Base-by-base conservation (phyloP, 1,140 invertebrate genomes). In the Heliconius eleuchia region DNA sequence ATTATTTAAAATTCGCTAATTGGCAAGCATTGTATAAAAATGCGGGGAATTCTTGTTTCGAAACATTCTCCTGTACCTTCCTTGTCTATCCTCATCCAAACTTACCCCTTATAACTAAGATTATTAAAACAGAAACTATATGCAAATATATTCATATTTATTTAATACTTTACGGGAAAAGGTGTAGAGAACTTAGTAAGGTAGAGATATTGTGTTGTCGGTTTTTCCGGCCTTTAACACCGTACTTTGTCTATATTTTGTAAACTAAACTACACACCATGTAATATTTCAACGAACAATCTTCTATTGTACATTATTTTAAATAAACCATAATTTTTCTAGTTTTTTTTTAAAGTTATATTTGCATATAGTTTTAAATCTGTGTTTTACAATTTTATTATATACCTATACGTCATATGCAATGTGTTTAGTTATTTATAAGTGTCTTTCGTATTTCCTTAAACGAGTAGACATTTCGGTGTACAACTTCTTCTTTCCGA, bases 321-420 rank as follows among this genome's bases (percentile, higher is more conserved):
- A 46, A 46, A 46, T 13, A 1, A 9, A 9, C 9, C 42, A 13
- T 46, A 13, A 13, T 46, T 46, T 2, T 11, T 9, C 4, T 18
- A 16, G 18, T 18, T 52, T 52, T 46, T 23, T 50, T 52, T 7
- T 19, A 8, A 6, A 52, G 18, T 52, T 52, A 52, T 52, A 52
- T 79, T 84, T 84, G 79, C 83, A 82, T 82, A 80, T 81, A 78
- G 75, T 77, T 78, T 77, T 55, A 81, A 66, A 74, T 84, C 50
- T 78, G 70, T 78, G 76, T 74, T 83, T 80, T 55, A 75, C 13
- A 72, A 72, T 50, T 70, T 23, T 16, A 70, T n/a, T 71, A 23
- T 52, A 27, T 23, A 73, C 3, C 18, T 52, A 50, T 9, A 5
- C 39, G 18, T 72, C 6, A 52, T n/a, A 71, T 70, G 18, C 70